A percentile compares a stretch with the other conserved stretches of the same genome.
Evolutionary conservation across 1,140 invertebrate species (phyloP).

Genomic region (Micrasema minimum): DNA sequence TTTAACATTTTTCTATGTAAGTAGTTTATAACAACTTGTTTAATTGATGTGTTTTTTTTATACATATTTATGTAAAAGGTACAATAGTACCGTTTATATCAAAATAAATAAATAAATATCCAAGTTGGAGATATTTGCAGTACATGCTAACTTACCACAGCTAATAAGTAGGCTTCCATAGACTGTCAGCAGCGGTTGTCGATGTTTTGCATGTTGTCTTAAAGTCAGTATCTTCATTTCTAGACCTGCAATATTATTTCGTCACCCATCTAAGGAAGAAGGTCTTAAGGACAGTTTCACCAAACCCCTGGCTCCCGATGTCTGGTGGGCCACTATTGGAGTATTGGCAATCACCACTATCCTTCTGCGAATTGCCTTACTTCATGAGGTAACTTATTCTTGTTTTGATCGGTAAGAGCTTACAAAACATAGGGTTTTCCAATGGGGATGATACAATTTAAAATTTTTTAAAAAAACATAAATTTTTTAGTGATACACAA

Average conservation of each 20-base stretch:
- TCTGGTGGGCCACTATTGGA: constrained; percentile 43
- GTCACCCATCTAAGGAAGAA: constrained; percentile 33
- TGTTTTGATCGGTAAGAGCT: background rate
- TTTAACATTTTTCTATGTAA: too few species aligned
- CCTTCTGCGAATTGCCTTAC: constrained; percentile 26
- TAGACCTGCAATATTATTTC: constrained; percentile 44
- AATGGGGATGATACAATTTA: background rate
- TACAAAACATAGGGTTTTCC: background rate
- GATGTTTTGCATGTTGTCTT: too few species aligned
- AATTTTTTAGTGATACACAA: background rate
- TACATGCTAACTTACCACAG: too few species aligned
- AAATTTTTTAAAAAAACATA: background rate
- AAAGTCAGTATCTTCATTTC: too few species aligned
- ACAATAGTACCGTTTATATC: too few species aligned
- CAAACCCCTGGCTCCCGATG: constrained; percentile 29
- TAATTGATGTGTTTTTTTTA: too few species aligned
- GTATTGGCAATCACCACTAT: constrained; percentile 14
- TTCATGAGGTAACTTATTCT: constrained; percentile 36
- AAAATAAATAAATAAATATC: too few species aligned
- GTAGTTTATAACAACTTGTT: too few species aligned
- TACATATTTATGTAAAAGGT: too few species aligned
- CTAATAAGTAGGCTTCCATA: too few species aligned
- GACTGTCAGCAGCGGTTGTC: too few species aligned
- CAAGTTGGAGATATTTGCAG: too few species aligned
- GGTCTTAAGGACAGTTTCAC: constrained; percentile 42